Base-by-base conservation (phyloP, 2,113 vertebrate genomes). In the Microcebus jonahi region DNA sequence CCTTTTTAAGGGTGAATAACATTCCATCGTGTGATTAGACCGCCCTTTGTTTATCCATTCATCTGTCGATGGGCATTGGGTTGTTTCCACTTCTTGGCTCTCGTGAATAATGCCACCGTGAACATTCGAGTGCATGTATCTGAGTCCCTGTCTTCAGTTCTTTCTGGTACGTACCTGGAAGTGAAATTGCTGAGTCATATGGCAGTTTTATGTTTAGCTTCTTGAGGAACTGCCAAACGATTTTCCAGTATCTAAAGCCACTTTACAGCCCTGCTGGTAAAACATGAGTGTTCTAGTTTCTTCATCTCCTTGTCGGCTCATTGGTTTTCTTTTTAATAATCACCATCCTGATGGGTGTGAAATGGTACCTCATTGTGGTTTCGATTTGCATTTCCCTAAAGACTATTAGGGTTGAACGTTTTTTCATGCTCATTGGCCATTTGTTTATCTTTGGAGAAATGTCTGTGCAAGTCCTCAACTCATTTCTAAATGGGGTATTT, bases 11-110 rank as follows among this genome's bases (percentile, higher is more conserved):
- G 34, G 63, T 18, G 45, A 39, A 1, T 39, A 9, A 27, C 31
- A 31, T 0, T 45, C 18, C 5, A 0, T 50, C 14, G 1, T 20
- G 4, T 13, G 61, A 48, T 5, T n/a, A 6, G 2, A 20, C 23
- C 23, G 2, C 20, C 0, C 25, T 80, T 59, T 85, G 55, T 67
- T 59, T 31, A 39, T 25, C 39, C 55, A 14, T 20, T 45, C 5
- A 0, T 71, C 70, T 29, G 6, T 31, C 34, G 25, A 12, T 57
- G 83, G 57, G 45, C 45, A 11, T 65, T 34, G 71, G 25, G 73
- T 88, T 6, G 3, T 75, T 61, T 31, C 45, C 42, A 8, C 25
- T 53, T 34, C 55, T 31, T 6, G 67, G 39, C 10, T 4, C 1
- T 15, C 79, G 4, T 53, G 48, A 83, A 8, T 15, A 8, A 53